These are phyloP conservation scores for Bostrychus sinensis DNA, from an alignment of 2,113 vertebrate genomes.

Conservation along the genomic window DNA sequence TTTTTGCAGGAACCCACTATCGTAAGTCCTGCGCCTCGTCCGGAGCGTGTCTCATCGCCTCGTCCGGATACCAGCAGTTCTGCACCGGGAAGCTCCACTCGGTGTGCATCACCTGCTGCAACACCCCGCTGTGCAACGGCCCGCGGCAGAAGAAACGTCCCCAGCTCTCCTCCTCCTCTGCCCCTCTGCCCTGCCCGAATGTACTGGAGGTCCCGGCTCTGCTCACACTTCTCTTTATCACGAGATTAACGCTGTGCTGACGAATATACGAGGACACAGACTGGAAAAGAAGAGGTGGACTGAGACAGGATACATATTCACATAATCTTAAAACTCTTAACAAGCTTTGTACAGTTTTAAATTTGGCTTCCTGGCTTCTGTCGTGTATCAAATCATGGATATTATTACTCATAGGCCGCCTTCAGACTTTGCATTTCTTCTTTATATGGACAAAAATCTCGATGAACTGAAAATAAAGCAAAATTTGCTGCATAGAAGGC, in stretches of 20 bases:
- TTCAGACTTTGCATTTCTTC: background rate
- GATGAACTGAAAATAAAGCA: too few relatives aligned
- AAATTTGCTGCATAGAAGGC: too few relatives aligned
- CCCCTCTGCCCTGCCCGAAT: background rate
- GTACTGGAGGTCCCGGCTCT: conserved; percentile 28
- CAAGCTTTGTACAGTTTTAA: conserved; percentile 21
- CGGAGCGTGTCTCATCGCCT: conserved; percentile 91
- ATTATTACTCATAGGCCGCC: too few relatives aligned
- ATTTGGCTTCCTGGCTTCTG: conserved; percentile 4
- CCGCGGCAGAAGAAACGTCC: conserved; percentile 86
- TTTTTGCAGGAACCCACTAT: conserved; percentile 87
- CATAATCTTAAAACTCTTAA: background rate
- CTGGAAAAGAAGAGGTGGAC: background rate
- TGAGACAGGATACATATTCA: conserved; percentile 1
- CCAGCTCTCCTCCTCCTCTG: conserved; percentile 57
- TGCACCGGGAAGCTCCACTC: conserved; percentile 94
- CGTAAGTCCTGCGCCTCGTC: conserved; percentile 94
- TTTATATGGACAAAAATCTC: background rate
- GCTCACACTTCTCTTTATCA: conserved; percentile 53
- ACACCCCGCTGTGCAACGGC: conserved; percentile 91
- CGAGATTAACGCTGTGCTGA: conserved; percentile 58
- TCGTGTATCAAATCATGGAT: conserved; percentile 1
- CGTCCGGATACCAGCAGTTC: conserved; percentile 94
- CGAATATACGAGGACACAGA: conserved; percentile 3
- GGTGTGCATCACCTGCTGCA: conserved; percentile 96